Conservation (phyloP, 2,797 vertebrate species). For the Myotis vivesi region DNA sequence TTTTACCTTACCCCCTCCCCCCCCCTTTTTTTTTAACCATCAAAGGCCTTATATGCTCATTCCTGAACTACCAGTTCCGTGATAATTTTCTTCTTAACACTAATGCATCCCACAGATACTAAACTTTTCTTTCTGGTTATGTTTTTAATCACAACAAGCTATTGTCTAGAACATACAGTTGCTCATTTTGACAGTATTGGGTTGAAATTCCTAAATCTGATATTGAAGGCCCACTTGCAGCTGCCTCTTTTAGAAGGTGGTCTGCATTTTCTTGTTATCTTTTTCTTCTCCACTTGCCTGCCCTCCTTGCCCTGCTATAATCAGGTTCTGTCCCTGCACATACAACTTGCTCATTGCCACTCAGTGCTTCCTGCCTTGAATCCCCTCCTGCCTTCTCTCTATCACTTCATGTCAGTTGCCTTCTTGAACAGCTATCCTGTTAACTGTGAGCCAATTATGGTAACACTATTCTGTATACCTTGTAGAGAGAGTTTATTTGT, state of each 20-base stretch:
- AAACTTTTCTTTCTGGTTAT: neutral
- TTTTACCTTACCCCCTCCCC: neutral
- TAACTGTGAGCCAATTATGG: conserved; percentile 41
- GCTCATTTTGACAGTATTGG: conserved; percentile 2
- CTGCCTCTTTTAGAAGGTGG: conserved; percentile 3
- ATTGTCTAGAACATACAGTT: neutral
- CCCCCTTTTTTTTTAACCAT: neutral
- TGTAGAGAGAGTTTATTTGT: conserved; percentile 42
- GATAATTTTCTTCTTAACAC: conserved; percentile 30
- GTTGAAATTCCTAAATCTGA: conserved; percentile 15
- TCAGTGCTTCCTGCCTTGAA: conserved; percentile 45
- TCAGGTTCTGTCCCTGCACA: conserved; percentile 56
- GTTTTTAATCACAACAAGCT: conserved; percentile 11
- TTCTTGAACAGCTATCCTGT: conserved; percentile 46
- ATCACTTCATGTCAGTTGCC: conserved; percentile 55
- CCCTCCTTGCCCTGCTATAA: conserved; percentile 42
- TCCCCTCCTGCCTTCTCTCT: conserved; percentile 54
- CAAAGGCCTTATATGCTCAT: neutral
- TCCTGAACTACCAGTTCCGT: neutral
- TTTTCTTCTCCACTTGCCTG: neutral
- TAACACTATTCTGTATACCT: conserved; percentile 50
- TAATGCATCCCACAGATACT: neutral
- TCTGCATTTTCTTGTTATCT: neutral
- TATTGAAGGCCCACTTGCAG: neutral
- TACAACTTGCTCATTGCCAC: conserved; percentile 52